Evolutionary conservation across 2,113 vertebrate genomes (phyloP).

Genomic region (Regulus satrapa): DNA sequence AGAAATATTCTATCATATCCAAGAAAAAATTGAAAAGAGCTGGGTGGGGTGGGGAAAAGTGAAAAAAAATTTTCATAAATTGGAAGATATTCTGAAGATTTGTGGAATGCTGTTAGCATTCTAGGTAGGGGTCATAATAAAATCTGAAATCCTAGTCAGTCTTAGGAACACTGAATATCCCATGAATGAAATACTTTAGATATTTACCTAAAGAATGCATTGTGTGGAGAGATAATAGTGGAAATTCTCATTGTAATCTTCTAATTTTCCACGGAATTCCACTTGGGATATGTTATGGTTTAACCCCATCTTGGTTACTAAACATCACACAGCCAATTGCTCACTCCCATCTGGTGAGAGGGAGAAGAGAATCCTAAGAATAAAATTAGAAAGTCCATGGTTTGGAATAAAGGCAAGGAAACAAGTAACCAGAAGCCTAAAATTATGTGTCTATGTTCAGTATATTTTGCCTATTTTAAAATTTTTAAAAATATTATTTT

Average conservation of each 20-base stretch:
- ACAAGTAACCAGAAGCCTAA: neutral
- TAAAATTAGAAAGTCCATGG: neutral
- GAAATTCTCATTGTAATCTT: neutral
- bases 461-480: neutral
- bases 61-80: neutral
- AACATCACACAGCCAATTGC: neutral
- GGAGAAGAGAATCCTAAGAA: neutral
- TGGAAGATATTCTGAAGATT: neutral
- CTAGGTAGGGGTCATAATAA: neutral
- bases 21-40: neutral
- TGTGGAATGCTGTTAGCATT: neutral
- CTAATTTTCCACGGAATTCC: neutral
- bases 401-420: neutral
- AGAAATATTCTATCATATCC: neutral
- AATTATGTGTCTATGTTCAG: neutral
- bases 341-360: neutral
- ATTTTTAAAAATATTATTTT: neutral
- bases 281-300: neutral
- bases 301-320: neutral
- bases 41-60: fast-evolving
- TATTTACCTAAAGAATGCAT: neutral
- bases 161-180: neutral
- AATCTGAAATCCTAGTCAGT: neutral
- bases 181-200: neutral
- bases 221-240: neutral